Conservation (phyloP, 2,888 invertebrate species). For the Argyra leucocephala region DNA sequence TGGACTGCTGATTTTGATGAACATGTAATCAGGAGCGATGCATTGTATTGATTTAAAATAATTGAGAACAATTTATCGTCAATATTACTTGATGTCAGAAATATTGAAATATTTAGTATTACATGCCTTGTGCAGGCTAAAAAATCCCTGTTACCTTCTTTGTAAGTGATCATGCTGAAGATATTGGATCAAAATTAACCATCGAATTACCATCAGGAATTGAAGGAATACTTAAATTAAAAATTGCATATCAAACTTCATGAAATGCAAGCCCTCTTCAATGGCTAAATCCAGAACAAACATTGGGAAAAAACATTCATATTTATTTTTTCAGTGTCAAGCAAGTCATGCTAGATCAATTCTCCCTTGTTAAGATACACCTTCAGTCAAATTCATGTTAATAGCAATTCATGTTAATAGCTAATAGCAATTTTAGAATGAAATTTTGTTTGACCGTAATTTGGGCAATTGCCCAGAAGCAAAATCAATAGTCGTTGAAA, state of each 20-base stretch:
- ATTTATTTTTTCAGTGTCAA: conserved; percentile 77
- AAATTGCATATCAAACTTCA: conserved; percentile 66
- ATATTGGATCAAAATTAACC: conserved; percentile 70
- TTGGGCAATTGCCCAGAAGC: conserved; percentile 69
- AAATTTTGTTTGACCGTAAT: conserved; percentile 84
- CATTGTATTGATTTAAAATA: conserved; percentile 52
- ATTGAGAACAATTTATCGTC: conserved; percentile 44
- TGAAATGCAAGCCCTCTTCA: conserved; percentile 73
- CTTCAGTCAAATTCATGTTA: conserved; percentile 79
- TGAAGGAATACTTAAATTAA: conserved; percentile 43
- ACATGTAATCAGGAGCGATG: conserved; percentile 59
- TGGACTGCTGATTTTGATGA: conserved; percentile 63
- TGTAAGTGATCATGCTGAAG: conserved; percentile 52
- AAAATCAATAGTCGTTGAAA: conserved; percentile 57
- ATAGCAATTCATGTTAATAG: conserved; percentile 61
- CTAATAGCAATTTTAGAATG: conserved; percentile 75
- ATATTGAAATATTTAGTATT: conserved; percentile 54
- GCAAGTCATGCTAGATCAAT: conserved; percentile 83
- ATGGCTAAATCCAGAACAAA: conserved; percentile 81
- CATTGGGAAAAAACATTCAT: conserved; percentile 80
- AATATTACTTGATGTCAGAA: conserved; percentile 67
- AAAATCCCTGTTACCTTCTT: conserved; percentile 50
- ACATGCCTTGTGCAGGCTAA: conserved; percentile 33
- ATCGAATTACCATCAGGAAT: conserved; percentile 52
- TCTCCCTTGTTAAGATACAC: conserved; percentile 87